Percentiles rank a stretch among this genome's conserved stretches.
Conservation (phyloP, 2,113 vertebrate species). For the Hyaena hyaena region DNA sequence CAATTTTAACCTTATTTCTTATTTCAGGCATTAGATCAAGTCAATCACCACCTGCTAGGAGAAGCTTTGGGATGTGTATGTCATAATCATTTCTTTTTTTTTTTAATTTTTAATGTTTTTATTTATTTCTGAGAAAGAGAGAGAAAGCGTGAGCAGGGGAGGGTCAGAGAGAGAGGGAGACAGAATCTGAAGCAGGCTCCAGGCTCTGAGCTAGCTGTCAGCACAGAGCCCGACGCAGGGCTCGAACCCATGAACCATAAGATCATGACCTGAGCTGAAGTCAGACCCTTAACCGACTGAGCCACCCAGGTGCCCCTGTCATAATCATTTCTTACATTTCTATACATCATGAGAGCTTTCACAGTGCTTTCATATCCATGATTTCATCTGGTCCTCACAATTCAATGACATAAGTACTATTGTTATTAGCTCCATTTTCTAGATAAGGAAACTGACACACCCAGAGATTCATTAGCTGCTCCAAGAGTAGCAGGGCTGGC, state of each 20-base stretch:
- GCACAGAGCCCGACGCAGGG: too few relatives aligned
- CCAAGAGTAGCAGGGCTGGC: neutral
- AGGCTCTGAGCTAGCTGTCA: too few relatives aligned
- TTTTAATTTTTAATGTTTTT: too few relatives aligned
- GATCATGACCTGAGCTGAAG: too few relatives aligned
- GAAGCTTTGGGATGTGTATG: neutral
- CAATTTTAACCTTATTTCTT: conserved; percentile 11
- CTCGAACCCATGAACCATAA: too few relatives aligned
- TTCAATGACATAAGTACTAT: neutral
- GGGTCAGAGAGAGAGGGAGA: too few relatives aligned
- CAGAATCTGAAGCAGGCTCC: too few relatives aligned
- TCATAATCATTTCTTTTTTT: neutral
- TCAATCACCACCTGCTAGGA: neutral
- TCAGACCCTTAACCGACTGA: too few relatives aligned
- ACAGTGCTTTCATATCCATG: neutral
- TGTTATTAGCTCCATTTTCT: neutral
- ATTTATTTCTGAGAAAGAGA: too few relatives aligned
- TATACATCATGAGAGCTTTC: neutral
- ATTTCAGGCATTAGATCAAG: neutral
- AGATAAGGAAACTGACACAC: neutral
- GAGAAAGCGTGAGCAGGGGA: too few relatives aligned
- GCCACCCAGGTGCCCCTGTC: too few relatives aligned
- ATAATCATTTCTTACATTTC: neutral
- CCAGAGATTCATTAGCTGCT: neutral
- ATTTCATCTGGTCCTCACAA: neutral